Percentiles rank a stretch among this genome's conserved stretches.
These are phyloP conservation scores for Itoplectis maculator DNA, from an alignment of 2,888 invertebrate species.

Conservation along the genomic window DNA sequence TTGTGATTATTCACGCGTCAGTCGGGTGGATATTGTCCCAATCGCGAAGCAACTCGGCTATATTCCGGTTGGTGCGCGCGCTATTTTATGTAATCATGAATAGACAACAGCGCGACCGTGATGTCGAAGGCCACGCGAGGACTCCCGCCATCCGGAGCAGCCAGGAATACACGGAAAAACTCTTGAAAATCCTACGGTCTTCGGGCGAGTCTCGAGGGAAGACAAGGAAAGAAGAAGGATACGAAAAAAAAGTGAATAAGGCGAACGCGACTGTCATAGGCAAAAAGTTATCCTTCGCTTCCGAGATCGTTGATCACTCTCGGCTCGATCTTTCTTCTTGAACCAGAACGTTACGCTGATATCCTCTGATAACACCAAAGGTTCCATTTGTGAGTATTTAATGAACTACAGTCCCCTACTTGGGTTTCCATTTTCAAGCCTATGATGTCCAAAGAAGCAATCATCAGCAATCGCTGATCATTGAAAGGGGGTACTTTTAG, in stretches of 20 bases:
- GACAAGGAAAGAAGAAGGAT: slow-evolving; percentile 44
- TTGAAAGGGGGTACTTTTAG: too few species aligned
- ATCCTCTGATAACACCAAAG: too few species aligned
- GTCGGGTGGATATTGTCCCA: too few species aligned
- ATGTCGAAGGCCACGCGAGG: slow-evolving; percentile 56
- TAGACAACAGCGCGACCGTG: slow-evolving; percentile 50
- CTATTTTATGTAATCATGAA: slow-evolving; percentile 17
- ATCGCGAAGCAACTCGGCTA: too few species aligned
- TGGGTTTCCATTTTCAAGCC: too few species aligned
- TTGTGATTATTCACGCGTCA: too few species aligned
- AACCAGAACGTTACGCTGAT: too few species aligned
- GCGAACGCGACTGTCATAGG: not conserved
- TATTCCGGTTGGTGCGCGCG: too few species aligned
- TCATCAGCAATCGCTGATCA: too few species aligned
- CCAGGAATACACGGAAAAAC: slow-evolving; percentile 54
- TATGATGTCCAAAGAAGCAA: too few species aligned
- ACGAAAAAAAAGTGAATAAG: slow-evolving; percentile 43
- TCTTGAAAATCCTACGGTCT: slow-evolving; percentile 45
- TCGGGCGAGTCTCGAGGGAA: slow-evolving; percentile 33
- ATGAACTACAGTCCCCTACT: too few species aligned
- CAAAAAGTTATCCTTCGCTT: slow-evolving; percentile 73
- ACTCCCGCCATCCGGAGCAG: slow-evolving; percentile 34
- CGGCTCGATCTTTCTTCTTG: slow-evolving; percentile 21
- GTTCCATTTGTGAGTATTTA: too few species aligned
- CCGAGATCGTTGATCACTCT: slow-evolving; percentile 70